Conservation (phyloP, 2,888 invertebrate species). For the Drosophila koepferae region DNA sequence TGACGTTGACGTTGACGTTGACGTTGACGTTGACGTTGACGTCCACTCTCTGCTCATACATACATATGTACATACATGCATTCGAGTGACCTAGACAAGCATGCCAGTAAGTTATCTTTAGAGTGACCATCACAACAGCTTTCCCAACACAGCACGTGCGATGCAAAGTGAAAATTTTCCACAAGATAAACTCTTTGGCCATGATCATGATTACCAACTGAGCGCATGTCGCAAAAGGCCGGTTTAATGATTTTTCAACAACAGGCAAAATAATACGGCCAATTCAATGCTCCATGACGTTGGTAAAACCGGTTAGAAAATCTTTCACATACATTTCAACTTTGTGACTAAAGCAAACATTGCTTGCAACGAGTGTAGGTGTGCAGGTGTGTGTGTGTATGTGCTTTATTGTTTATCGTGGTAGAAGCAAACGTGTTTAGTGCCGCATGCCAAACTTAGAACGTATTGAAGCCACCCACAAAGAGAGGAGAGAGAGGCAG, state of each 20-base stretch:
- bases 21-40: conserved; percentile 11
- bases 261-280: conserved; percentile 7
- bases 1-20: conserved; percentile 15
- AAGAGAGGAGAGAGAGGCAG: not conserved
- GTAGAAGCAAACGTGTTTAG: conserved; percentile 32
- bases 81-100: conserved; percentile 69
- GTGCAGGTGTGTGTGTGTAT: conserved; percentile 9
- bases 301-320: conserved; percentile 74
- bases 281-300: conserved; percentile 22
- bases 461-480: conserved; percentile 10
- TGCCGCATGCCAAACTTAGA: conserved; percentile 24
- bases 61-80: not conserved
- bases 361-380: conserved; percentile 24
- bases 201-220: conserved; percentile 54
- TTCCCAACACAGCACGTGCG: conserved; percentile 57
- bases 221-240: conserved; percentile 35
- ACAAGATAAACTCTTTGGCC: conserved; percentile 48
- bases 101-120: conserved; percentile 50
- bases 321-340: conserved; percentile 47
- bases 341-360: conserved; percentile 64
- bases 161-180: conserved; percentile 64
- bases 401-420: conserved; percentile 21
- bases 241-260: conserved; percentile 43
- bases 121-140: conserved; percentile 47
- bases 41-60: conserved; percentile 7